These are phyloP conservation scores for Leptobrachium leishanense DNA, from an alignment of 2,113 vertebrate species.

Conservation along the genomic window DNA sequence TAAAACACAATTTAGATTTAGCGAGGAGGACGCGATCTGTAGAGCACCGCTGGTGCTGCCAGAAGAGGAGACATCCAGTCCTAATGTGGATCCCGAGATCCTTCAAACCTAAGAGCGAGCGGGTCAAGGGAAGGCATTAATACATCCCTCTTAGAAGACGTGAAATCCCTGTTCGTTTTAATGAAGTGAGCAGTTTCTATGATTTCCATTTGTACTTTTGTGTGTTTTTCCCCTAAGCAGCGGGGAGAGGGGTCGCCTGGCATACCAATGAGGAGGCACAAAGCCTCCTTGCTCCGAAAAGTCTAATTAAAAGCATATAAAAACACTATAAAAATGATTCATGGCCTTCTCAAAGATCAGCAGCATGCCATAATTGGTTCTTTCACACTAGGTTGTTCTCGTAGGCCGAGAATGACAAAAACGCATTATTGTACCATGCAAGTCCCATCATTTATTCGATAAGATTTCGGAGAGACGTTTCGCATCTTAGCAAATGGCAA, in stretches of 20 bases:
- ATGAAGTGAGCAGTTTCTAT: constrained; percentile 18
- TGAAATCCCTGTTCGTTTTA: constrained; percentile 29
- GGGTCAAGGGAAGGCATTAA: constrained; percentile 9
- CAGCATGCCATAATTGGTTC: constrained; percentile 46
- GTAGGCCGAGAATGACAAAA: constrained; percentile 30
- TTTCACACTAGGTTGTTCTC: constrained; percentile 45
- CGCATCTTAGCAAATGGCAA: constrained; percentile 35
- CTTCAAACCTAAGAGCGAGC: constrained; percentile 2
- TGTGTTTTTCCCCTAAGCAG: constrained; percentile 34
- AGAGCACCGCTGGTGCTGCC: too few species aligned
- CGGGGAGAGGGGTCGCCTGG: neutral
- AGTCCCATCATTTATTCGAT: constrained; percentile 41
- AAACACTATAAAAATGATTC: constrained; percentile 50
- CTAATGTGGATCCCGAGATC: constrained; percentile 4
- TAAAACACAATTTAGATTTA: too few species aligned
- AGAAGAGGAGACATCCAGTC: too few species aligned
- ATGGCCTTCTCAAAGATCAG: constrained; percentile 45
- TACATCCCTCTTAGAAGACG: constrained; percentile 16
- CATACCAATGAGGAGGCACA: constrained; percentile 31
- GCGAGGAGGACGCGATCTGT: too few species aligned
- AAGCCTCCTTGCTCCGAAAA: constrained; percentile 20
- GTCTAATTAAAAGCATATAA: constrained; percentile 51
- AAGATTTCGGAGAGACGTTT: constrained; percentile 21
- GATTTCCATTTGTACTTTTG: constrained; percentile 17
- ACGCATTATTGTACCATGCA: constrained; percentile 34